Percentiles rank a stretch among this genome's conserved stretches.
Evolutionary conservation across 2,797 vertebrate genomes (phyloP).

Genomic region (Crypturellus tataupa): DNA sequence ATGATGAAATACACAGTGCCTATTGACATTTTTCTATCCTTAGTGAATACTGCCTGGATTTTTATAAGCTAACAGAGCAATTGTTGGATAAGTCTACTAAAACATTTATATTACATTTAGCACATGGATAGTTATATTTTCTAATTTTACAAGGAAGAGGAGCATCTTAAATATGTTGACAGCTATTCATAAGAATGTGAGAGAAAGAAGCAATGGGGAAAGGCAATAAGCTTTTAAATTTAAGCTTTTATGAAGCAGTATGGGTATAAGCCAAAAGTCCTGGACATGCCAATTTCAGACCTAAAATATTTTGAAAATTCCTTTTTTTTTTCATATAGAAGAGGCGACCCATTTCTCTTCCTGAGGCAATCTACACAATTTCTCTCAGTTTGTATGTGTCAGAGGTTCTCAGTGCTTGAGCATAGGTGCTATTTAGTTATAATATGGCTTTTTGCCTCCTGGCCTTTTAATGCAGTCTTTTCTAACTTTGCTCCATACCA

Average conservation of each 20-base stretch:
- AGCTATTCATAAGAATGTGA: background rate
- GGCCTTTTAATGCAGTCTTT: background rate
- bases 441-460: background rate
- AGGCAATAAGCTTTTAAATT: background rate
- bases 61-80: background rate
- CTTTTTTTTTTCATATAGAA: background rate
- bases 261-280: background rate
- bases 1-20: background rate
- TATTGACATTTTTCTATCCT: background rate
- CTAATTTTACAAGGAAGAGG: background rate
- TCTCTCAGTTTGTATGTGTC: background rate
- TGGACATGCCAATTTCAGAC: background rate
- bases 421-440: background rate
- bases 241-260: background rate
- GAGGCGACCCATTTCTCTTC: background rate
- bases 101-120: background rate
- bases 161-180: background rate
- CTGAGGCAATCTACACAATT: background rate
- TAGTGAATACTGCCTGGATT: background rate
- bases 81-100: background rate
- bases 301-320: background rate
- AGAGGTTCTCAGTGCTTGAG: background rate
- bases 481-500: background rate
- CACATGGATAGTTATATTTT: background rate
- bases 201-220: background rate